Evolutionary conservation across 2,888 invertebrate genomes (phyloP), one percentile per base, ranked within the genome.

Genomic region (Oscheius onirici): DNA sequence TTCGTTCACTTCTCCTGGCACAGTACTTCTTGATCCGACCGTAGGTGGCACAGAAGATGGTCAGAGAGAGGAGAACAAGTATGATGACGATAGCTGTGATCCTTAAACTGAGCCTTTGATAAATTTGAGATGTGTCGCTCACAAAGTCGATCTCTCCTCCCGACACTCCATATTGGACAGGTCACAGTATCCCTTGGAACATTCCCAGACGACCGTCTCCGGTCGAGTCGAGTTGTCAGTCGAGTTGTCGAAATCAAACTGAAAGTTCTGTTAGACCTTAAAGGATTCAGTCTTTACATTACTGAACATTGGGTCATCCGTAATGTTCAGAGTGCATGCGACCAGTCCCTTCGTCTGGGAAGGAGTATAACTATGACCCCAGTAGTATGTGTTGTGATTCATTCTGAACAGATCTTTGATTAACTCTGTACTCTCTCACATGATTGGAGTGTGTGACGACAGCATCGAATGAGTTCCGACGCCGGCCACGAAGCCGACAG

Each of bases 161-260:
- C 44, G 22, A 26, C 63, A 63, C 15, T 28, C 46, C 63, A 63
- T 63, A 26, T 63, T 63, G 2, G 3, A 22, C 13, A 49, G 5
- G n/a, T 63, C 63, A 26, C 63, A 63, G 2, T 46, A 26, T 13
- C 49, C 63, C 13, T n/a, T 17, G 11, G 63, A 49, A 24, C 63
- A 63, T 28, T 63, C 63, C 63, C 63, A 63, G 63, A 63, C 20
- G 26, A 63, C 17, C 15, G 24, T 5, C 2, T 22, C 28, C 5
- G 63, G 63, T 2, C 15, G n/a, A 10, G 46, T 49, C 1, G 46
- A 26, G 22, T 46, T 46, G 41, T 41, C 58, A 3, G 63, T 63
- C 1, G 63, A 63, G 28, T 63, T 63, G 34, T 63, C 63, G n/a
- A 63, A 63, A 26, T 49, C 28, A n/a, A 49, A 24, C 63, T 63